A percentile compares a stretch with the other conserved stretches of the same genome.
These are phyloP conservation scores for Minunthozetes semirufus DNA, from an alignment of 2,888 invertebrate genomes.

Conservation along the genomic window DNA sequence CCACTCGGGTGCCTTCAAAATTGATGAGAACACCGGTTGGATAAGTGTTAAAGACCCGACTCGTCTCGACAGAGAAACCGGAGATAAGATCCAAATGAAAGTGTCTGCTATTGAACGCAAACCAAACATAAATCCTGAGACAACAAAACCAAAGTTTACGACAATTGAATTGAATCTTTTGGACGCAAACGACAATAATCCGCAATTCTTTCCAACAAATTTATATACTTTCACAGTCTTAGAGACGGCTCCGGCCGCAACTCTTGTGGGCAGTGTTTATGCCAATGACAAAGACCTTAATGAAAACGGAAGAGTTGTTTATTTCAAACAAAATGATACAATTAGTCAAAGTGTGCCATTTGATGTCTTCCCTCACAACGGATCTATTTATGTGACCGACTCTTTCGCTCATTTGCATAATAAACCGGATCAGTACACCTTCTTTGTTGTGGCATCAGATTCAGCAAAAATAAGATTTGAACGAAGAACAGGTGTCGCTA, in stretches of 20 bases:
- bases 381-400: conserved; percentile 44
- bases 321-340: conserved; percentile 58
- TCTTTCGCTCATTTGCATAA: conserved; percentile 52
- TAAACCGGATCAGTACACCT: conserved; percentile 43
- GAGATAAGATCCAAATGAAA: conserved; percentile 63
- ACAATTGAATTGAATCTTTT: conserved; percentile 57
- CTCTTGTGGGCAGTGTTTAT: conserved; percentile 65
- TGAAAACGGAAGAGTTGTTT: conserved; percentile 66
- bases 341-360: conserved; percentile 43
- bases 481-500: conserved; percentile 43
- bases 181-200: conserved; percentile 85
- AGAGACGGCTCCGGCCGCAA: conserved; percentile 61
- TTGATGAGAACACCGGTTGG: conserved; percentile 75
- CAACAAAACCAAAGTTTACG: conserved; percentile 53
- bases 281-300: conserved; percentile 76
- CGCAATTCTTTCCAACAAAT: conserved; percentile 73
- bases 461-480: conserved; percentile 46
- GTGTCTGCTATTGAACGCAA: conserved; percentile 62
- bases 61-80: conserved; percentile 69
- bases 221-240: conserved; percentile 69
- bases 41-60: conserved; percentile 69
- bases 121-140: conserved; percentile 57
- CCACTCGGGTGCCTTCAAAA: conserved; percentile 66
- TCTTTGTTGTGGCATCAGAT: conserved; percentile 48
- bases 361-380: conserved; percentile 44